A percentile compares a stretch with the other conserved stretches of the same genome.
These are phyloP conservation scores for Chelmon rostratus DNA, from an alignment of 2,797 vertebrate genomes.

Conservation along the genomic window DNA sequence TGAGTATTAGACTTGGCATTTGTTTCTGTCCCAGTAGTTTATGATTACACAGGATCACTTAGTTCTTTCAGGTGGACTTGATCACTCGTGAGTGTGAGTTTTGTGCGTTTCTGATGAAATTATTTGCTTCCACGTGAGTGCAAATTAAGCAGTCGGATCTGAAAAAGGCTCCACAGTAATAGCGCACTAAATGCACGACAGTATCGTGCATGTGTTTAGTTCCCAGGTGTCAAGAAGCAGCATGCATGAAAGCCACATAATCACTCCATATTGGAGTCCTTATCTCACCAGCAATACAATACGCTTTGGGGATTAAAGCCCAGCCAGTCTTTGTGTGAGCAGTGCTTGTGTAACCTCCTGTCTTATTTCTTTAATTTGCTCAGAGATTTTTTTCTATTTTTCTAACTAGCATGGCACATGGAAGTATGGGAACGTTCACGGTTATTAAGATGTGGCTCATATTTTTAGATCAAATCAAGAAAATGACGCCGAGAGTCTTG, in stretches of 20 bases:
- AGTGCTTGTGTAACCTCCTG: conserved; percentile 45
- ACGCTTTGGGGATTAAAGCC: conserved; percentile 59
- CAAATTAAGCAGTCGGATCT: conserved; percentile 12
- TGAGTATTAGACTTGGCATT: conserved; percentile 37
- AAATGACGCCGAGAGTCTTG: conserved; percentile 60
- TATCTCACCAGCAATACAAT: conserved; percentile 57
- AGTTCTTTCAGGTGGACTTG: conserved; percentile 35
- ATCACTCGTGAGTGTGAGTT: conserved; percentile 25
- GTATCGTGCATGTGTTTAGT: conserved; percentile 40
- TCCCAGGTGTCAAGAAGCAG: conserved; percentile 42
- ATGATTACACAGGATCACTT: conserved; percentile 31
- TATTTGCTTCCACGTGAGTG: neutral
- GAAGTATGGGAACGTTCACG: conserved; percentile 48
- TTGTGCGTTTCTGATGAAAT: conserved; percentile 15
- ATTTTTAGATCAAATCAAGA: conserved; percentile 82
- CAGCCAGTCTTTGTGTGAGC: conserved; percentile 48
- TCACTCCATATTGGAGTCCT: conserved; percentile 53
- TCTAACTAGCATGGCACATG: conserved; percentile 19
- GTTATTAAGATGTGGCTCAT: conserved; percentile 62
- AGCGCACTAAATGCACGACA: neutral
- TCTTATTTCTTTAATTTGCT: conserved; percentile 60
- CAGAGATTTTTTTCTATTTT: conserved; percentile 40
- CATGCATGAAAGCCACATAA: conserved; percentile 51
- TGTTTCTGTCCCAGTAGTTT: conserved; percentile 44
- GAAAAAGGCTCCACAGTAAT: neutral